Conservation (phyloP, 2,113 vertebrate species). For the Furnarius figulus region DNA sequence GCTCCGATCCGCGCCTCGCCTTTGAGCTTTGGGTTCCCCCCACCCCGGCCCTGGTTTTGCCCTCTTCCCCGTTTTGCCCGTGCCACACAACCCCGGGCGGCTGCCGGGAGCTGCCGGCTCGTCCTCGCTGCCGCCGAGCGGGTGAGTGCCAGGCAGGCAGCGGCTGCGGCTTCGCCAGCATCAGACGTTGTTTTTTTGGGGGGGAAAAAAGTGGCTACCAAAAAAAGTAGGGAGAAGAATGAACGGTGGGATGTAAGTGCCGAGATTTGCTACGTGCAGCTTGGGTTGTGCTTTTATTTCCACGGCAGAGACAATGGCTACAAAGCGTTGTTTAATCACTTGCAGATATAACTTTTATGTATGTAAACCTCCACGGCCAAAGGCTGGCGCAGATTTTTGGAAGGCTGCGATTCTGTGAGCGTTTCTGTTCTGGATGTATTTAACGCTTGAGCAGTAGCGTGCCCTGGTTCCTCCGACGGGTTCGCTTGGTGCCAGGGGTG, state of each 20-base stretch:
- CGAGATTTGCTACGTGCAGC: constrained; percentile 18
- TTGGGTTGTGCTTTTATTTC: constrained; percentile 59
- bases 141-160: neutral
- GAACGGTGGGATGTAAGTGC: neutral
- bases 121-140: neutral
- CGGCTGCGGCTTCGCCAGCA: neutral
- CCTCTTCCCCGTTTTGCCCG: neutral
- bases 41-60: no score
- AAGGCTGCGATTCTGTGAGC: neutral
- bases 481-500: neutral
- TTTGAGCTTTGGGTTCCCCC: neutral
- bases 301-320: constrained; percentile 39
- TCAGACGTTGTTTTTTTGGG: accelerated
- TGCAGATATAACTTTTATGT: constrained; percentile 66
- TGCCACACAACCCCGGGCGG: no score
- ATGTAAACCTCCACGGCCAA: constrained; percentile 20
- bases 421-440: neutral
- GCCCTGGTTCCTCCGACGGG: neutral
- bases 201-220: neutral
- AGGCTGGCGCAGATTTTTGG: neutral
- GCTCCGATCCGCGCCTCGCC: neutral
- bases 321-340: constrained; percentile 63
- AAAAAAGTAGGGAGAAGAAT: neutral
- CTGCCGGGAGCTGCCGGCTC: neutral
- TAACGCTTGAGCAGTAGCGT: neutral